Evolutionary conservation across 2,888 invertebrate species (phyloP), one percentile per base, ranked within the genome.

Genomic region (Hirtodrosophila duncani): DNA sequence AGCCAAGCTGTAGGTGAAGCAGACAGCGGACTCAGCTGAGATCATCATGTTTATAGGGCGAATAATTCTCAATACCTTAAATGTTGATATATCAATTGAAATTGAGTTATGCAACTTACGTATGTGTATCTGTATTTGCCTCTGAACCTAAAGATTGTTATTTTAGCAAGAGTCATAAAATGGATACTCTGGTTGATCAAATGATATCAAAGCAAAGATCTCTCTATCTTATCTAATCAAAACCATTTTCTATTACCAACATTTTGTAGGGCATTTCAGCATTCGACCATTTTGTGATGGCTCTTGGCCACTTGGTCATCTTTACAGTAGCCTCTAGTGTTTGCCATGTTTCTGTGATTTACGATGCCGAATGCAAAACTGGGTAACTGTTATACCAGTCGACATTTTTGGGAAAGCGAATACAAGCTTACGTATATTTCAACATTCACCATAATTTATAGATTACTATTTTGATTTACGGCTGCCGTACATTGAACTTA

Each of bases 361-460:
- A 72, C 80, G 77, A 67, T 37, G 48, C 45, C 39, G 51, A 50
- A 21, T 41, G 51, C 57, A 72, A 53, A 72, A 72, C 57, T 72
- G 77, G 72, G 72, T 72, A 80, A 72, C 72, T 72, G 80, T 80
- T 71, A 77, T 77, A 50, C 56, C 65, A 55, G 39, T 53, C 51
- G 52, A 60, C 63, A 78, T 77, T 77, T 69, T 71, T 78, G 62
- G 56, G 65, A 69, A 65, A 70, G 56, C 46, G 67, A 58, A 67
- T 53, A 26, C 27, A 11, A 24, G n/a, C 33, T 42, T 42, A 13
- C 20, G 10, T 26, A 33, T 24, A 24, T 10, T 23, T 27, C 17
- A 39, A 29, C 18, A 24, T 21, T 29, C 24, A 42, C 53, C 46
- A 67, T 71, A 71, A 37, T 67, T 60, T 64, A 79, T 75, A 48